These are phyloP conservation scores for Amphipoea lucens DNA, from an alignment of 2,888 invertebrate genomes.

Conservation along the genomic window DNA sequence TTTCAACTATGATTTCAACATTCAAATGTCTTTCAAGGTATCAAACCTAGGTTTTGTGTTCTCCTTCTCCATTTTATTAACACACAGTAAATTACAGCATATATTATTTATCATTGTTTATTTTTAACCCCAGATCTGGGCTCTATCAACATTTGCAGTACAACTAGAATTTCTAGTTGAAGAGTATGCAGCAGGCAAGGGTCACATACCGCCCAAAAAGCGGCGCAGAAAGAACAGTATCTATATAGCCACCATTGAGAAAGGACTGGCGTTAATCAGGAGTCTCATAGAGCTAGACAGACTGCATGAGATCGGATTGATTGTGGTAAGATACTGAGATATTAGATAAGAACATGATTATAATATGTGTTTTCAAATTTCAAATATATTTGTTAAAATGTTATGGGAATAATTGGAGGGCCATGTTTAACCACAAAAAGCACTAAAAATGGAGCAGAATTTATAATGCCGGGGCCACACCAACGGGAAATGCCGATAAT, in stretches of 20 bases:
- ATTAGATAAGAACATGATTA: neutral
- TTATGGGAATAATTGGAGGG: neutral
- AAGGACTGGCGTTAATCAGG: conserved; percentile 95
- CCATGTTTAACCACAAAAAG: no score
- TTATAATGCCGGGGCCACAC: no score
- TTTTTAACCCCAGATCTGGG: conserved; percentile 91
- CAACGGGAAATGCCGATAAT: no score
- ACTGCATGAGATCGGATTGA: conserved; percentile 94
- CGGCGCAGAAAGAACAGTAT: conserved; percentile 94
- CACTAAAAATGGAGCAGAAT: no score
- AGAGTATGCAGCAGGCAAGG: conserved; percentile 98
- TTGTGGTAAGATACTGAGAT: conserved; percentile 86
- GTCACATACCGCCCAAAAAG: conserved; percentile 95
- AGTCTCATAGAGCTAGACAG: conserved; percentile 95
- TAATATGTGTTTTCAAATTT: neutral
- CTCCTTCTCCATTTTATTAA: neutral
- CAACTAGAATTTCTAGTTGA: conserved; percentile 97
- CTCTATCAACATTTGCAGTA: conserved; percentile 96
- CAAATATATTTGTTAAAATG: no score
- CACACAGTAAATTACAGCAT: neutral
- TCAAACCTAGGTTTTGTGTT: neutral
- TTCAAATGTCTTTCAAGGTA: neutral
- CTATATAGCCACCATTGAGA: conserved; percentile 98
- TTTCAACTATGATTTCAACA: neutral
- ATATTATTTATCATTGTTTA: neutral